phyloP scores from a whole-genome alignment of 1,140 invertebrate species.

The Tetramorium alpestre region DNA sequence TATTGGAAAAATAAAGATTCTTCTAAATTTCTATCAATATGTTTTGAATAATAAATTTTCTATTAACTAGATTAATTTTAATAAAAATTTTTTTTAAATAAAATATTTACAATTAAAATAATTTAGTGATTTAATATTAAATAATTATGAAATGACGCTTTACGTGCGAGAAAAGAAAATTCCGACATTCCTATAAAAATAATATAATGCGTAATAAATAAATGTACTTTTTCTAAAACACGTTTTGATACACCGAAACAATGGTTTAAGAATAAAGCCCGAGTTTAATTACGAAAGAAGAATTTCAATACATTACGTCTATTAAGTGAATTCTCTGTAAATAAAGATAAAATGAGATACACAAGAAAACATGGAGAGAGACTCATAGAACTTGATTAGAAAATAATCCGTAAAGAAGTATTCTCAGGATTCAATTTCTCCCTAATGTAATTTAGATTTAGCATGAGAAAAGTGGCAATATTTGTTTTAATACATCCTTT shows the following conservation, averaged over 20 bases:
- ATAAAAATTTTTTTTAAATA: background rate
- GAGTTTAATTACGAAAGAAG: slow-evolving; percentile 13
- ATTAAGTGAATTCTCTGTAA: background rate
- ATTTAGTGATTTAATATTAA: background rate
- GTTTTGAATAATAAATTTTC: background rate
- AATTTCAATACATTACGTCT: slow-evolving; percentile 15
- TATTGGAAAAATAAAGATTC: background rate
- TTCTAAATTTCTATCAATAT: background rate
- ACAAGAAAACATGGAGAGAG: background rate
- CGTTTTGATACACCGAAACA: background rate
- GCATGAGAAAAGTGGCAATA: background rate
- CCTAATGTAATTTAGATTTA: slow-evolving; percentile 17
- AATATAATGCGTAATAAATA: background rate
- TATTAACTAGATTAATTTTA: background rate
- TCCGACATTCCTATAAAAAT: background rate
- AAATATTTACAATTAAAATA: background rate
- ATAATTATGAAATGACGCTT: background rate
- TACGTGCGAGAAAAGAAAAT: background rate
- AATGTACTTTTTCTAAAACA: background rate
- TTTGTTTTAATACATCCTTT: slow-evolving; percentile 1
- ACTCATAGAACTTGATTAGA: slow-evolving; percentile 52
- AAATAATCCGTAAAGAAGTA: slow-evolving; percentile 21
- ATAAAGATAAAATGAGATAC: slow-evolving; percentile 42
- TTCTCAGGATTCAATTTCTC: slow-evolving; percentile 24
- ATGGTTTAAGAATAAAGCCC: background rate